These are phyloP conservation scores for Spondyliosoma cantharus DNA, from an alignment of 2,797 vertebrate species.

Conservation along the genomic window DNA sequence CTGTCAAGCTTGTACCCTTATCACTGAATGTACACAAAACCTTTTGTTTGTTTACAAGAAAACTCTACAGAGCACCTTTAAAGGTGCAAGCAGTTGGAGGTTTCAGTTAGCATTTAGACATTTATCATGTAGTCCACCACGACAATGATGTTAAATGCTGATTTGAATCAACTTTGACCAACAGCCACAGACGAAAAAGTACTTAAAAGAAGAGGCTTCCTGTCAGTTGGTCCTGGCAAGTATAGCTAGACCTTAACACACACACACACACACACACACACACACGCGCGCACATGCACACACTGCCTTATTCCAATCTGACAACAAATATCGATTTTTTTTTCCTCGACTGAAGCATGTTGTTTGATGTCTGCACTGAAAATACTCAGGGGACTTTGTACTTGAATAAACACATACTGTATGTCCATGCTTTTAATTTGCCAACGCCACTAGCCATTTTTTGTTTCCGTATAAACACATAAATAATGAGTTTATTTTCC, in stretches of 20 bases:
- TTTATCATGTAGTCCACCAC: neutral
- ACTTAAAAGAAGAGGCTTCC: neutral
- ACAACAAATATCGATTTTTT: constrained; percentile 7
- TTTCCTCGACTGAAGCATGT: constrained; percentile 12
- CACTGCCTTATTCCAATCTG: neutral
- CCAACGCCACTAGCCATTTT: neutral
- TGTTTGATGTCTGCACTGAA: neutral
- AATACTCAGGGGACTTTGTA: neutral
- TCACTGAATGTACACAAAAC: neutral
- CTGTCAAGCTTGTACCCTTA: neutral
- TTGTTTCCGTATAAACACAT: neutral
- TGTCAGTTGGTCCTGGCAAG: neutral
- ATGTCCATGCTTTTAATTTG: neutral
- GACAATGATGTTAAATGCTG: too few species aligned
- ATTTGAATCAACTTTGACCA: neutral
- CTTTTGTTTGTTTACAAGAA: neutral
- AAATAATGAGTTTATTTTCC: neutral
- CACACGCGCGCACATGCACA: too few species aligned
- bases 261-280: neutral
- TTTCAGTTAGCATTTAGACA: neutral
- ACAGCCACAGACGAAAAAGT: neutral
- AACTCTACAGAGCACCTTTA: neutral
- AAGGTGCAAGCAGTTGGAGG: neutral
- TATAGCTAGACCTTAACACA: neutral
- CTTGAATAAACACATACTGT: neutral